phyloP scores from a whole-genome alignment of 2,113 vertebrate genomes.

The Alces alces region DNA sequence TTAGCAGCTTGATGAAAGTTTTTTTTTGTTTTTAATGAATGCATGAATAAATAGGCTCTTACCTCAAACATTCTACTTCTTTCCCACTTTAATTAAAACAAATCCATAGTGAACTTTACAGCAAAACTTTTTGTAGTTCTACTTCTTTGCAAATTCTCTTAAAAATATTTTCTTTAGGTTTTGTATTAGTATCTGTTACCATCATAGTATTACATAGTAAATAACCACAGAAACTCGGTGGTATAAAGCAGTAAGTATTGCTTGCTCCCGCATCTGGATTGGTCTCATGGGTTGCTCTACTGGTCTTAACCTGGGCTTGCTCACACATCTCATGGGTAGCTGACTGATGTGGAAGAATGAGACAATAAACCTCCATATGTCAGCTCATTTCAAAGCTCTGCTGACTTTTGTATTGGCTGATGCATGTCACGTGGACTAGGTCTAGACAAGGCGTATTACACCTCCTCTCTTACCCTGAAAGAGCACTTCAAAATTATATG shows the following conservation, averaged over 20 bases:
- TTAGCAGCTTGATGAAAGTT: not conserved
- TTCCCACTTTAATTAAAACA: constrained; percentile 4
- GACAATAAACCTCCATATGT: not conserved
- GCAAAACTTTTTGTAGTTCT: not conserved
- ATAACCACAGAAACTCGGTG: not conserved
- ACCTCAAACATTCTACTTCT: not conserved
- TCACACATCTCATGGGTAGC: not conserved
- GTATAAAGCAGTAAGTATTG: not conserved
- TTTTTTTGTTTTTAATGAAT: not conserved
- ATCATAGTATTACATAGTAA: not conserved
- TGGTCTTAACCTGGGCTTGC: not conserved
- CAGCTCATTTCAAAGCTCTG: not conserved
- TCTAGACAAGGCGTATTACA: not conserved
- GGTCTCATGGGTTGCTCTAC: not conserved
- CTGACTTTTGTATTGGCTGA: not conserved
- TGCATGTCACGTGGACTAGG: not conserved
- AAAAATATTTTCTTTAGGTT: not conserved
- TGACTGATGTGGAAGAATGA: not conserved
- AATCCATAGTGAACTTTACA: not conserved
- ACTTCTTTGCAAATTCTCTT: not conserved
- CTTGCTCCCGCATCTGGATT: not conserved
- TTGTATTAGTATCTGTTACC: not conserved
- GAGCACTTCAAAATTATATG: not conserved
- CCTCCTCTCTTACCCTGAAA: not conserved
- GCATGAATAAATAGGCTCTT: not conserved